phyloP scores from a whole-genome alignment of 2,113 vertebrate species.

The Thinocorus orbignyianus region DNA sequence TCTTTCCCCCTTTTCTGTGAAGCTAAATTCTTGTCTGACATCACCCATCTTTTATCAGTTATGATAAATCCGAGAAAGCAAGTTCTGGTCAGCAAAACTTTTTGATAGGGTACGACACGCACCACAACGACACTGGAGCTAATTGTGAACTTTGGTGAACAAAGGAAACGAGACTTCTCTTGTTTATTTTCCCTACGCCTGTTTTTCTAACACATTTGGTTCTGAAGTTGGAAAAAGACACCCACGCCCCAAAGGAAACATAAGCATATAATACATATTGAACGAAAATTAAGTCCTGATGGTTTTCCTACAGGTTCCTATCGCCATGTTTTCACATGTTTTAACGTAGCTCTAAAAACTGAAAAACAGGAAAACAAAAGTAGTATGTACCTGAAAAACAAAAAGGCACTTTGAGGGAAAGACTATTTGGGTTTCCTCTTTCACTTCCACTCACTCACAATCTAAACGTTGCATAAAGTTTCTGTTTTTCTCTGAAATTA shows the following conservation, averaged over 20 bases:
- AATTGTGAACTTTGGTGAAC: constrained; percentile 57
- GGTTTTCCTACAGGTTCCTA: constrained; percentile 54
- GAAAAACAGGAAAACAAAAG: constrained; percentile 47
- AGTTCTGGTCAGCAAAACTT: constrained; percentile 34
- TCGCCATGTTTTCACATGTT: constrained; percentile 39
- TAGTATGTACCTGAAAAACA: background rate
- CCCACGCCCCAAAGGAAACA: constrained; percentile 62
- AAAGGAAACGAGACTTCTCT: constrained; percentile 59
- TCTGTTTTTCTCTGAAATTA: constrained; percentile 64
- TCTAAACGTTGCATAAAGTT: constrained; percentile 7
- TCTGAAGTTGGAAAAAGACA: constrained; percentile 71
- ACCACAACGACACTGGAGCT: constrained; percentile 31
- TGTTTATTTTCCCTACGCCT: constrained; percentile 70
- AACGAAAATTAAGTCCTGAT: constrained; percentile 21
- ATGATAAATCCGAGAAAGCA: constrained; percentile 30
- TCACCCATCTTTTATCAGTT: constrained; percentile 60
- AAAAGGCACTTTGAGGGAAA: background rate
- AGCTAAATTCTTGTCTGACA: constrained; percentile 44
- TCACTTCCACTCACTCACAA: background rate
- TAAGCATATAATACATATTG: constrained; percentile 45
- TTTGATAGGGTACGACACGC: constrained; percentile 23
- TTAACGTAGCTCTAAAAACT: background rate
- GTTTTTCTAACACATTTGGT: constrained; percentile 72
- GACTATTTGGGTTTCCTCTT: background rate
- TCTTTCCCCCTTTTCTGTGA: constrained; percentile 18